phyloP scores from a whole-genome alignment of 2,113 vertebrate genomes.

The Willisornis vidua region DNA sequence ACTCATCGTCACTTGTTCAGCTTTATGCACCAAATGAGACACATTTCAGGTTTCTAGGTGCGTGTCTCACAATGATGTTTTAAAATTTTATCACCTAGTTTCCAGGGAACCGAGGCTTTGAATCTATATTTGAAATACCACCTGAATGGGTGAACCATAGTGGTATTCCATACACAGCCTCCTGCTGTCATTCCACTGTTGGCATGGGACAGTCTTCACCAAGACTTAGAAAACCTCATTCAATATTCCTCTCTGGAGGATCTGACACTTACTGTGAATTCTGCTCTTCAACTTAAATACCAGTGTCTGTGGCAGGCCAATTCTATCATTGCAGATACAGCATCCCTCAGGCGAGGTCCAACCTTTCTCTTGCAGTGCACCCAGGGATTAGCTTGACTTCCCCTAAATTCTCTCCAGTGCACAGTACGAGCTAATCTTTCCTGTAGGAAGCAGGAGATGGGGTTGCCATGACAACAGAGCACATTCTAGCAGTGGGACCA shows the following conservation, averaged over 20 bases:
- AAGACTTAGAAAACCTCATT: conserved; percentile 76
- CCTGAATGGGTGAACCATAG: conserved; percentile 37
- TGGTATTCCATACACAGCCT: conserved; percentile 54
- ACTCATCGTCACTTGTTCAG: background rate
- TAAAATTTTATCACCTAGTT: conserved; percentile 57
- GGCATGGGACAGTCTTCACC: conserved; percentile 75
- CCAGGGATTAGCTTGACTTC: conserved; percentile 87
- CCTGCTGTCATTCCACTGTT: conserved; percentile 64
- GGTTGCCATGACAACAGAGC: conserved; percentile 87
- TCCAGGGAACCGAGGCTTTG: conserved; percentile 56
- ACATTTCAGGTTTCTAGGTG: conserved; percentile 43
- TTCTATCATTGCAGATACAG: conserved; percentile 79
- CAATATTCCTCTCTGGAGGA: conserved; percentile 72
- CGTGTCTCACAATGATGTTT: conserved; percentile 16
- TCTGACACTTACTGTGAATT: conserved; percentile 82
- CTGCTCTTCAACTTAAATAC: conserved; percentile 82
- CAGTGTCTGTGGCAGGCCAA: conserved; percentile 80
- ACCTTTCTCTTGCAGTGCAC: conserved; percentile 83
- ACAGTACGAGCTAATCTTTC: conserved; percentile 88
- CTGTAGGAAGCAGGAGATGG: conserved; percentile 85
- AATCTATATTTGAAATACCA: conserved; percentile 52
- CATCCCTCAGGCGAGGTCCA: conserved; percentile 83
- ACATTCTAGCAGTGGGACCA: conserved; percentile 85
- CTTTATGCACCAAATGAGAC: conserved; percentile 41
- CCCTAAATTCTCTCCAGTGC: conserved; percentile 86